A percentile compares a stretch with the other conserved stretches of the same genome.
Conservation (phyloP, 2,888 invertebrate genomes). For the Torymus auratus region DNA sequence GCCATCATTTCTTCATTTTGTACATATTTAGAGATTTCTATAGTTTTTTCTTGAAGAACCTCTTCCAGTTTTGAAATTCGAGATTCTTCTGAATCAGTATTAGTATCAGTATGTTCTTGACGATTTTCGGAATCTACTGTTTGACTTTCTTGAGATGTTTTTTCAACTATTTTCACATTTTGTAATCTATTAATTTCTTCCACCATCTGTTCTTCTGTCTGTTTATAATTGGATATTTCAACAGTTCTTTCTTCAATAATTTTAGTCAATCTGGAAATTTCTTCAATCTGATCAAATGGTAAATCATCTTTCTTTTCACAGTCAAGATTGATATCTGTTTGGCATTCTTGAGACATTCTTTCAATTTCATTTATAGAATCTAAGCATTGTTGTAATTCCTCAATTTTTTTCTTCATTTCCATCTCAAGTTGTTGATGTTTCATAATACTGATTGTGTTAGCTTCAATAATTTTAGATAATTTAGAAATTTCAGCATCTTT, state of each 20-base stretch:
- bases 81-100: background rate
- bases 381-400: too few species aligned
- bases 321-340: background rate
- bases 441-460: too few species aligned
- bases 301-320: background rate
- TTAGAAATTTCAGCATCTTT: too few species aligned
- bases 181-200: slow-evolving; percentile 41
- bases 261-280: slow-evolving; percentile 34
- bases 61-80: slow-evolving; percentile 14
- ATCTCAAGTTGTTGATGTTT: background rate
- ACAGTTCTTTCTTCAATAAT: slow-evolving; percentile 21
- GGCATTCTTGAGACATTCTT: slow-evolving; percentile 13
- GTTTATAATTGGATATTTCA: slow-evolving; percentile 18
- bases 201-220: slow-evolving; percentile 29
- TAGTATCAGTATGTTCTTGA: background rate
- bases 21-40: slow-evolving; percentile 37
- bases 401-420: slow-evolving; percentile 10
- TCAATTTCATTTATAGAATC: too few species aligned
- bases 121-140: background rate
- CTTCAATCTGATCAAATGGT: background rate
- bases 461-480: too few species aligned
- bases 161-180: background rate
- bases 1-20: slow-evolving; percentile 24
- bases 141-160: slow-evolving; percentile 34
- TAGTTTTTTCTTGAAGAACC: slow-evolving; percentile 19